phyloP scores from a whole-genome alignment of 1,140 invertebrate genomes.

The Ylistrum balloti region DNA sequence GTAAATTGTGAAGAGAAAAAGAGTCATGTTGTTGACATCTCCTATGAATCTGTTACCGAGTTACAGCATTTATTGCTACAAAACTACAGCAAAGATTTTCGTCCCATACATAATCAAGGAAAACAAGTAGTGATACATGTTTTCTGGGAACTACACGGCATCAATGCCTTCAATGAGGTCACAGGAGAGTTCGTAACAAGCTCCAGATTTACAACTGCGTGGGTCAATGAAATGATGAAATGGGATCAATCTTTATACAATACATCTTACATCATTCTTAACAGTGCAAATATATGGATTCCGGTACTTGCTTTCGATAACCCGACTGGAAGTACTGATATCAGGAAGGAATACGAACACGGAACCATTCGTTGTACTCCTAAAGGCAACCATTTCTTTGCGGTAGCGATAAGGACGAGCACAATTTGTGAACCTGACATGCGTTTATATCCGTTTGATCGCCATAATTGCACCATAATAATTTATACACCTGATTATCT shows the following conservation, averaged over 20 bases:
- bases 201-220: neutral
- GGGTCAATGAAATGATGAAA: neutral
- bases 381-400: neutral
- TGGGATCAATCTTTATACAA: neutral
- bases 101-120: neutral
- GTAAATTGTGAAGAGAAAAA: too few species aligned
- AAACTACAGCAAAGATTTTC: neutral
- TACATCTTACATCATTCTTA: neutral
- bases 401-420: neutral
- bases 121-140: neutral
- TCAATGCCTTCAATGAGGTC: neutral
- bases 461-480: neutral
- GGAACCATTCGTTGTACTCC: neutral
- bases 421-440: neutral
- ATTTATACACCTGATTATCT: neutral
- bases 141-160: neutral
- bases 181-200: neutral
- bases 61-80: neutral
- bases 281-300: neutral
- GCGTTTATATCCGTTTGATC: neutral
- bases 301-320: neutral
- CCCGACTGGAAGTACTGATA: neutral
- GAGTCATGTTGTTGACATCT: too few species aligned
- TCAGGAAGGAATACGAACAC: neutral
- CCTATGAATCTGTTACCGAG: too few species aligned